Conservation (phyloP, 1,140 invertebrate species). For the Bicyclus anynana region DNA sequence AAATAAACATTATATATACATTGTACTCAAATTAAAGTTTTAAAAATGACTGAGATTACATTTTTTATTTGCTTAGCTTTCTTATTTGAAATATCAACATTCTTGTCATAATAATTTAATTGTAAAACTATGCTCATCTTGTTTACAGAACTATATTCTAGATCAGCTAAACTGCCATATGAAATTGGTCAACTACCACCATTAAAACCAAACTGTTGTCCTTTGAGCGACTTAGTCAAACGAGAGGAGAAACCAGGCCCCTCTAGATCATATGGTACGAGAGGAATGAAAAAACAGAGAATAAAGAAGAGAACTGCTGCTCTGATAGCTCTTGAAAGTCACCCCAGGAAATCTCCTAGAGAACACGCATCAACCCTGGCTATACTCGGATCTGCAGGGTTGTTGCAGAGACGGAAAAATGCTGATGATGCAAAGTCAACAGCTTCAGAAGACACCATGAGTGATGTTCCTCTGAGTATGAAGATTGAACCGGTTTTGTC, state of each 20-base stretch:
- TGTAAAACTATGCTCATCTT: background rate
- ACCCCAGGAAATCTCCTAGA: conserved; percentile 88
- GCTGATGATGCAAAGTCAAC: conserved; percentile 68
- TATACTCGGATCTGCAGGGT: conserved; percentile 81
- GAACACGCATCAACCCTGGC: conserved; percentile 91
- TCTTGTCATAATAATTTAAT: background rate
- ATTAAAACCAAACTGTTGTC: conserved; percentile 76
- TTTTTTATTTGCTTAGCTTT: too few species aligned
- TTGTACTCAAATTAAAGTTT: too few species aligned
- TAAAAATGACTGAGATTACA: too few species aligned
- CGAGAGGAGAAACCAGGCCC: conserved; percentile 59
- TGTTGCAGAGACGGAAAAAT: conserved; percentile 78
- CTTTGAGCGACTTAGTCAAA: conserved; percentile 58
- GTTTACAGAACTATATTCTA: conserved; percentile 70
- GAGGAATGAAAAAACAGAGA: conserved; percentile 67
- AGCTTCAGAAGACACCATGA: conserved; percentile 67
- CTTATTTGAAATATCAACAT: too few species aligned
- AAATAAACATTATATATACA: too few species aligned
- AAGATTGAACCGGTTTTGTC: conserved; percentile 52
- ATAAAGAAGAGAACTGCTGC: conserved; percentile 52
- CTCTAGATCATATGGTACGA: conserved; percentile 63
- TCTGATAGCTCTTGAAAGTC: conserved; percentile 71
- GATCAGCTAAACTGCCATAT: conserved; percentile 85
- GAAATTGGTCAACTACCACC: conserved; percentile 82
- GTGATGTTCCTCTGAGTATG: conserved; percentile 54